These are phyloP conservation scores for Nematopogon swammerdamellus DNA, from an alignment of 2,888 invertebrate genomes.

Conservation along the genomic window DNA sequence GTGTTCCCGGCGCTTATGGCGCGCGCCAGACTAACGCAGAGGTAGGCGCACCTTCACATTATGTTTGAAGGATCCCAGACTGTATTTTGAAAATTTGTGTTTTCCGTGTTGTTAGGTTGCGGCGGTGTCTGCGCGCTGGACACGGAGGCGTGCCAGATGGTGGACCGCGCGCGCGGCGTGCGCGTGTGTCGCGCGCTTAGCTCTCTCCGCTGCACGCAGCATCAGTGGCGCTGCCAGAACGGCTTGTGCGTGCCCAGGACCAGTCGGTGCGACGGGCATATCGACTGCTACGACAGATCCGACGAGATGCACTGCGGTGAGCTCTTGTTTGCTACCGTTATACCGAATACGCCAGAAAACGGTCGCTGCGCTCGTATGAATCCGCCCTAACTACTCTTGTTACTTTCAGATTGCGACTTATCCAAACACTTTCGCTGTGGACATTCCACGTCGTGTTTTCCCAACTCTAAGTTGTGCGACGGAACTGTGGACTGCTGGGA, in stretches of 20 bases:
- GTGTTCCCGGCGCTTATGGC: too few relatives aligned
- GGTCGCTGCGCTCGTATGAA: too few relatives aligned
- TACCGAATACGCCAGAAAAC: too few relatives aligned
- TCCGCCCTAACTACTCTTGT: too few relatives aligned
- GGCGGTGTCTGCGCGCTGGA: slow-evolving; percentile 63
- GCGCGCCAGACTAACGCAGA: too few relatives aligned
- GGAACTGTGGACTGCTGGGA: slow-evolving; percentile 77
- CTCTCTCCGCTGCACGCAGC: slow-evolving; percentile 56
- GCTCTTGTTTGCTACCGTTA: too few relatives aligned
- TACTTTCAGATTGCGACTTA: slow-evolving; percentile 65
- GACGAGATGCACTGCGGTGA: slow-evolving; percentile 74
- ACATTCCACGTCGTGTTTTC: slow-evolving; percentile 68
- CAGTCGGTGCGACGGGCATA: slow-evolving; percentile 67
- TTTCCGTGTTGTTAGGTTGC: too few relatives aligned
- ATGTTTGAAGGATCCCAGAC: too few relatives aligned
- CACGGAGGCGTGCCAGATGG: slow-evolving; percentile 60
- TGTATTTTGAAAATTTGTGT: too few relatives aligned
- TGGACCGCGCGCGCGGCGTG: slow-evolving; percentile 49
- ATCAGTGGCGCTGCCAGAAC: slow-evolving; percentile 71
- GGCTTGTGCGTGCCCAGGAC: slow-evolving; percentile 62
- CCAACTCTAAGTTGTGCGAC: slow-evolving; percentile 66
- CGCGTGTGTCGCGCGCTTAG: slow-evolving; percentile 57
- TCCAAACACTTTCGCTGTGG: slow-evolving; percentile 70
- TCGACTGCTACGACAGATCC: slow-evolving; percentile 71
- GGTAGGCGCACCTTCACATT: too few relatives aligned